Conservation (phyloP, 2,797 vertebrate genomes). For the Schizopygopsis malacanthus region DNA sequence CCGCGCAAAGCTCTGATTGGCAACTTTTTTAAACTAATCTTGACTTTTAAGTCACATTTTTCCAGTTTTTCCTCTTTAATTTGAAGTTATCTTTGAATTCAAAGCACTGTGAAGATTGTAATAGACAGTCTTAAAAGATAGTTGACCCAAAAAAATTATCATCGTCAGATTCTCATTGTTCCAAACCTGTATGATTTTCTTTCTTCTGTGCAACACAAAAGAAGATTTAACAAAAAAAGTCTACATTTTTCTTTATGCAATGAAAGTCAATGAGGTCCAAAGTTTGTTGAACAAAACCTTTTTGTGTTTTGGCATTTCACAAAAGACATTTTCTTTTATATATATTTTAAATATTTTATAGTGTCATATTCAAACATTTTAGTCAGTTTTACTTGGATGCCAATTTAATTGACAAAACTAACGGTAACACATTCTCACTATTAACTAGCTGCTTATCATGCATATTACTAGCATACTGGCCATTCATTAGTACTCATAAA, state of each 20-base stretch:
- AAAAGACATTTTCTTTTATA: no score
- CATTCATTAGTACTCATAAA: no score
- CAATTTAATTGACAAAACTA: neutral
- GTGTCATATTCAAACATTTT: neutral
- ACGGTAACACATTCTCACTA: no score
- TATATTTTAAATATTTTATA: neutral
- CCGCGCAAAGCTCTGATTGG: neutral
- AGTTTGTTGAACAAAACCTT: neutral
- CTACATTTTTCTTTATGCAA: neutral
- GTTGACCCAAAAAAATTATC: neutral
- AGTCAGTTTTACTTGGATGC: neutral
- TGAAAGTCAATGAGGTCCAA: neutral
- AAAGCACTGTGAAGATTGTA: neutral
- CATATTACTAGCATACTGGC: no score
- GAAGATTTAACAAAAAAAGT: neutral
- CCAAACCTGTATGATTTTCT: neutral
- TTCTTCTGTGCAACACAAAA: neutral
- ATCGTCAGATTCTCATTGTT: neutral
- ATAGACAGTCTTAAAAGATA: neutral
- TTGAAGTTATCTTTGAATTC: conserved; percentile 25
- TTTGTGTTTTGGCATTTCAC: neutral
- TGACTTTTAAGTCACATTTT: conserved; percentile 3
- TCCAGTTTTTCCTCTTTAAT: neutral
- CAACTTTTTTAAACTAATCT: conserved; percentile 1
- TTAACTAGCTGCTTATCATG: no score